These are phyloP conservation scores for Melanotaenia maccullochi DNA, from an alignment of 2,797 vertebrate genomes.

Conservation along the genomic window DNA sequence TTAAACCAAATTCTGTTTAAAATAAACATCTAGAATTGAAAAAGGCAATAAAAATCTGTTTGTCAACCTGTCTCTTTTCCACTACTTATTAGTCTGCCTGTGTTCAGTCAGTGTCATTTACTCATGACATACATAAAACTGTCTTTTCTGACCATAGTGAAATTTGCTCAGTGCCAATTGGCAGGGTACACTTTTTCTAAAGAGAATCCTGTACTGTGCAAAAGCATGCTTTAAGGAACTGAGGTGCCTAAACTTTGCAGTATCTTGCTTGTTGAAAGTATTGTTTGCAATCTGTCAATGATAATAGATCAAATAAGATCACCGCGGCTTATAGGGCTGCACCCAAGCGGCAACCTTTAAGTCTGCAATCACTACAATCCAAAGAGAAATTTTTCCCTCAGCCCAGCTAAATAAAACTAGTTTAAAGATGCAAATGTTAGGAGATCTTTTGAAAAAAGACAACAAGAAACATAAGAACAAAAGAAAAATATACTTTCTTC, in stretches of 20 bases:
- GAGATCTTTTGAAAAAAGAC: no score
- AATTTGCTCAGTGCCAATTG: not conserved
- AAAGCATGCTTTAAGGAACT: not conserved
- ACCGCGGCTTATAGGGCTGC: no score
- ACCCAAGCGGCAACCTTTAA: no score
- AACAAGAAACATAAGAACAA: no score
- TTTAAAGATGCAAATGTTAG: no score
- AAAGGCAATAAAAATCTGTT: not conserved
- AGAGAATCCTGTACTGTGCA: not conserved
- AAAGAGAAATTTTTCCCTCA: no score
- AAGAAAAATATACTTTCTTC: no score
- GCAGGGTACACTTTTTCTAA: not conserved
- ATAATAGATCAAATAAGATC: no score
- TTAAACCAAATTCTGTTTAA: conserved; percentile 1
- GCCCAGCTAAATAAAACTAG: no score
- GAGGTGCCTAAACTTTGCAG: not conserved
- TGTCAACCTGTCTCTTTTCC: not conserved
- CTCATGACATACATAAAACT: not conserved
- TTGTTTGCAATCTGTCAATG: no score
- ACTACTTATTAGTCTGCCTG: not conserved
- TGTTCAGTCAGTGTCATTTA: not conserved
- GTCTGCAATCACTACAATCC: no score
- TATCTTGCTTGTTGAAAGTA: not conserved
- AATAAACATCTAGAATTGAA: not conserved
- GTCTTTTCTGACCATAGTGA: not conserved